A percentile compares a stretch with the other conserved stretches of the same genome.
phyloP scores from a whole-genome alignment of 2,113 vertebrate species.

The Cricetomys ansorgei region DNA sequence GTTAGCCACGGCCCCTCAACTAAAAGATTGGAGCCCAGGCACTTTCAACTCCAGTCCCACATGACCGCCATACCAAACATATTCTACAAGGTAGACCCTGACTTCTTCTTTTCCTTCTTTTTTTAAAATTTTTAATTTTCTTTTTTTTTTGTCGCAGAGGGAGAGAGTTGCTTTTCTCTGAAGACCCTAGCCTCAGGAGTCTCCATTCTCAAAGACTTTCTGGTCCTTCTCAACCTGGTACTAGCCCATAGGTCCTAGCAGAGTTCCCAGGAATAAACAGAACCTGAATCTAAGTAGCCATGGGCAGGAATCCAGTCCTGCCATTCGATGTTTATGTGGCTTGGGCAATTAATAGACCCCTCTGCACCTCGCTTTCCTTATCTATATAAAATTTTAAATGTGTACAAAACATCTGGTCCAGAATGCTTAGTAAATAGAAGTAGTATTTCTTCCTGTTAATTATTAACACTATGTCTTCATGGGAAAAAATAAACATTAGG shows the following conservation, averaged over 20 bases:
- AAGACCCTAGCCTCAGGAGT: neutral
- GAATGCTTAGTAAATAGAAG: slow-evolving; percentile 49
- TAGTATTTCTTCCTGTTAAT: slow-evolving; percentile 55
- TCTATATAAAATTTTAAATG: slow-evolving; percentile 67
- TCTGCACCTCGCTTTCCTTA: slow-evolving; percentile 63
- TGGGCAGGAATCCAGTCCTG: slow-evolving; percentile 56
- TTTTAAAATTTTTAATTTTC: too few relatives aligned
- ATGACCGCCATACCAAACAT: accelerated
- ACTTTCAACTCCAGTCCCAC: neutral
- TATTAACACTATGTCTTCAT: slow-evolving; percentile 44
- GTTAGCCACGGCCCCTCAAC: neutral
- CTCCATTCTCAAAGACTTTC: slow-evolving; percentile 6
- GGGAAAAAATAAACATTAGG: neutral
- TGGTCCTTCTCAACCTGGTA: neutral
- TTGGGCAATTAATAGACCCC: slow-evolving; percentile 60
- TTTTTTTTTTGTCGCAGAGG: neutral
- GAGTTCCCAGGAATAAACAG: slow-evolving; percentile 45
- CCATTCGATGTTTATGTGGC: slow-evolving; percentile 65
- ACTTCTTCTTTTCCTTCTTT: too few relatives aligned
- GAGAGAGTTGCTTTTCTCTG: neutral
- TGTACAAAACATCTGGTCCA: slow-evolving; percentile 62
- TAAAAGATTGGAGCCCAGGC: neutral
- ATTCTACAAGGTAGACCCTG: neutral
- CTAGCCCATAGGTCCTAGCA: neutral
- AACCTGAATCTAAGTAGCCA: slow-evolving; percentile 29